Evolutionary conservation across 2,888 invertebrate genomes (phyloP).

Genomic region (Anoplius nigerrimus): DNA sequence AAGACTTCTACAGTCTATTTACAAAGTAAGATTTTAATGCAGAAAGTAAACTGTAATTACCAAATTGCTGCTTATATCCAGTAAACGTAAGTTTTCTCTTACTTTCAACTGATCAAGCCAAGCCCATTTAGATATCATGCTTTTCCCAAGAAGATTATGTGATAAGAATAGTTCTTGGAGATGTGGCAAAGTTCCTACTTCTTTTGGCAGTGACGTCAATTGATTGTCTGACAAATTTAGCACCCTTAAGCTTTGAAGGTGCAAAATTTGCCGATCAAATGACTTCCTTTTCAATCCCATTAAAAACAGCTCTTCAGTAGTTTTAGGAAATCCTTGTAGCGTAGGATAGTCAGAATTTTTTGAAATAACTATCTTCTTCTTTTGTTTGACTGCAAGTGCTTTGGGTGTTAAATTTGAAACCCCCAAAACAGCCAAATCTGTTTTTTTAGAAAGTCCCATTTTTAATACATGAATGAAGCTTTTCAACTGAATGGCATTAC

Average conservation of each 20-base stretch:
- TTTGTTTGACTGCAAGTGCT: constrained; percentile 73
- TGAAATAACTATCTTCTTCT: constrained; percentile 79
- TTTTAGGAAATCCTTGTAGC: constrained; percentile 83
- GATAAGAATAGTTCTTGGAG: constrained; percentile 81
- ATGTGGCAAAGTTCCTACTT: constrained; percentile 80
- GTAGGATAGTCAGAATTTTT: constrained; percentile 83
- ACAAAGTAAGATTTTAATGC: not conserved
- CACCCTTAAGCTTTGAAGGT: constrained; percentile 80
- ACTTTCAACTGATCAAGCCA: constrained; percentile 80
- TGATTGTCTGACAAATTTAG: constrained; percentile 85
- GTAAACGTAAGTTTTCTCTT: constrained; percentile 76
- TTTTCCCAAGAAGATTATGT: constrained; percentile 80
- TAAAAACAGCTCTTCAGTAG: constrained; percentile 80
- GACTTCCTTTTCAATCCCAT: constrained; percentile 80
- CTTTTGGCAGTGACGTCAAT: constrained; percentile 82
- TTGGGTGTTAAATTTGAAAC: constrained; percentile 76
- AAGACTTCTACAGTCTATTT: not conserved
- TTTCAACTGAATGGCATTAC: constrained; percentile 83
- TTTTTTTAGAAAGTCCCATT: constrained; percentile 80
- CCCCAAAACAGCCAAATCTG: constrained; percentile 73
- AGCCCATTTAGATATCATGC: constrained; percentile 78
- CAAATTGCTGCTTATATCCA: constrained; percentile 82
- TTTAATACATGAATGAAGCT: constrained; percentile 83
- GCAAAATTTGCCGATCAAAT: constrained; percentile 83
- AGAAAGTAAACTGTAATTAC: constrained; percentile 62